Conservation (phyloP, 2,888 invertebrate species). For the Abrostola triplasia region DNA sequence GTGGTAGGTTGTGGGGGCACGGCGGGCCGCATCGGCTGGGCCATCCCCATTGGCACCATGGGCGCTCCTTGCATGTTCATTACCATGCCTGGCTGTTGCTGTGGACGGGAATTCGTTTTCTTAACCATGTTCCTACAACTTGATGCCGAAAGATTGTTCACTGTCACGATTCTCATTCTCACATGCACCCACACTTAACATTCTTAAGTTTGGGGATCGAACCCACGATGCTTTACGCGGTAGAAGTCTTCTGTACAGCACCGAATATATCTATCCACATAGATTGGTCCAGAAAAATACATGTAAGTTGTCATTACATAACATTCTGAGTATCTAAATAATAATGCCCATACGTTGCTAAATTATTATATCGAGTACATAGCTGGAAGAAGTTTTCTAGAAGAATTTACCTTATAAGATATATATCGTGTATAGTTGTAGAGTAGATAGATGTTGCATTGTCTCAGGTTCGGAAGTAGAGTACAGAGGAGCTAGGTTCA, state of each 20-base stretch:
- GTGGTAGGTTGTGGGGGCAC: conserved; percentile 78
- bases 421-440: conserved; percentile 11
- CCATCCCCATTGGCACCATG: conserved; percentile 80
- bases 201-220: too few species aligned
- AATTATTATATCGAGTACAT: background rate
- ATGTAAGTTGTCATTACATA: too few species aligned
- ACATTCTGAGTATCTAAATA: too few species aligned
- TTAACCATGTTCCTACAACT: conserved; percentile 16
- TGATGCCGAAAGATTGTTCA: background rate
- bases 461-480: conserved; percentile 13
- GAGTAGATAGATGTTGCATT: conserved; percentile 13
- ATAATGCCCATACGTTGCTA: background rate
- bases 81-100: conserved; percentile 87
- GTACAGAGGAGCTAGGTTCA: conserved; percentile 19
- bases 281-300: too few species aligned
- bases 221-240: too few species aligned
- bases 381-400: conserved; percentile 8
- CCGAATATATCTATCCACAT: too few species aligned
- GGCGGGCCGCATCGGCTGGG: conserved; percentile 79
- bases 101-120: conserved; percentile 48
- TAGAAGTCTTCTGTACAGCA: too few species aligned
- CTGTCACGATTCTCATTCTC: background rate
- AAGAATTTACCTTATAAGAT: conserved; percentile 16
- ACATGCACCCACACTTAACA: background rate
- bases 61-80: conserved; percentile 81